Percentiles rank a stretch among this genome's conserved stretches.
Conservation (phyloP, 2,797 vertebrate species). For the Xiphorhynchus erythropygius region DNA sequence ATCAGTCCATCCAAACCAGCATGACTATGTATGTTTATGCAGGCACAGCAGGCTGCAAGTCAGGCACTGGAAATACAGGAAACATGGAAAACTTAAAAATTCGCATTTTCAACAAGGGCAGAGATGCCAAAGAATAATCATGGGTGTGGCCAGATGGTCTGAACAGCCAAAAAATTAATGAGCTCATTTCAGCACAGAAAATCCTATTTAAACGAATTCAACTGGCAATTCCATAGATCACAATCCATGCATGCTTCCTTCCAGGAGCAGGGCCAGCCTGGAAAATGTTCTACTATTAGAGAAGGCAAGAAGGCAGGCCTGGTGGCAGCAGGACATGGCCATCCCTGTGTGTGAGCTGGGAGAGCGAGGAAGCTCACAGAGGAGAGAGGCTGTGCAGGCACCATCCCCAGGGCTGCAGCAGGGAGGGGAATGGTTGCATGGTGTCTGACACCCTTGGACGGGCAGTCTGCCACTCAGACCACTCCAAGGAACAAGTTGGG, state of each 20-base stretch:
- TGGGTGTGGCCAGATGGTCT: neutral
- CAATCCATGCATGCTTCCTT: neutral
- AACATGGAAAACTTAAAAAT: neutral
- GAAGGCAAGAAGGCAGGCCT: neutral
- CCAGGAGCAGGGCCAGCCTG: neutral
- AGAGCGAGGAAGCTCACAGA: neutral
- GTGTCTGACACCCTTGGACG: neutral
- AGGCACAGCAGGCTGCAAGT: neutral
- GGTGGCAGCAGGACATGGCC: neutral
- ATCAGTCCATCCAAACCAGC: neutral
- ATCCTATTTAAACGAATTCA: neutral
- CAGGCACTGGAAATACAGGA: neutral
- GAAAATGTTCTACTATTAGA: neutral
- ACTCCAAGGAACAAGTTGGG: neutral
- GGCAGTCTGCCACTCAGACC: neutral
- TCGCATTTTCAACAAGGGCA: neutral
- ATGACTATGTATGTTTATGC: neutral
- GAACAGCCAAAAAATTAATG: neutral
- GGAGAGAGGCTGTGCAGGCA: neutral
- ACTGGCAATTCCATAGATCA: neutral
- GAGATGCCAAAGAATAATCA: conserved; percentile 7
- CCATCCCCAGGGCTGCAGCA: too few species aligned
- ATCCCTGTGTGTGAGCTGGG: rapidly evolving
- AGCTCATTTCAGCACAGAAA: neutral
- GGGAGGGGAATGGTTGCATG: neutral